Evolutionary conservation across 2,888 invertebrate genomes (phyloP).

Genomic region (Antitype chi): DNA sequence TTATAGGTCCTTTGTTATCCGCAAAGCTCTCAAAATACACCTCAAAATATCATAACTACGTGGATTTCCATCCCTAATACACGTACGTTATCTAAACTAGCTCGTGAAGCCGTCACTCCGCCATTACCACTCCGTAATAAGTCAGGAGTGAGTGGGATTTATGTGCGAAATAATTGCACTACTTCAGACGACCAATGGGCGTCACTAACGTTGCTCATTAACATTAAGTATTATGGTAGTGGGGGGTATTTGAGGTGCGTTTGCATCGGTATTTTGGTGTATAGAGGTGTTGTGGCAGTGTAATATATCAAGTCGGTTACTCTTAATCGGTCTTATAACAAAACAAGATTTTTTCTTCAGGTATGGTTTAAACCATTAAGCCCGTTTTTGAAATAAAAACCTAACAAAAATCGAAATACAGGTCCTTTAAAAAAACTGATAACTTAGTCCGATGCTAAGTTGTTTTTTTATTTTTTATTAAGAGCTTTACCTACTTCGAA

Average conservation of each 20-base stretch:
- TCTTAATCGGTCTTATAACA: too few species aligned
- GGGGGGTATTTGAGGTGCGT: constrained; percentile 7
- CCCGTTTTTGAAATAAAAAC: too few species aligned
- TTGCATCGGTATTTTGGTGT: not conserved
- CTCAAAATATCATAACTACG: not conserved
- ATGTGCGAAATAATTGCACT: constrained; percentile 61
- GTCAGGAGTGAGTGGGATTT: constrained; percentile 62
- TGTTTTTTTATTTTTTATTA: too few species aligned
- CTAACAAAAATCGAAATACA: too few species aligned
- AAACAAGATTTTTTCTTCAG: too few species aligned
- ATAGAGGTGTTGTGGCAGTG: not conserved
- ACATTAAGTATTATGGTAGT: constrained; percentile 41
- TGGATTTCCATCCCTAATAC: not conserved
- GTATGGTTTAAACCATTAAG: too few species aligned
- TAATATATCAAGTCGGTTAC: not conserved
- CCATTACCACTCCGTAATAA: constrained; percentile 39
- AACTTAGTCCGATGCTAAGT: too few species aligned
- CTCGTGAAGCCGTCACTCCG: constrained; percentile 31
- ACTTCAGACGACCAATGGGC: constrained; percentile 57
- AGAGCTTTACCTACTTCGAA: too few species aligned
- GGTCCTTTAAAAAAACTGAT: too few species aligned
- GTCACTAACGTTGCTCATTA: constrained; percentile 56
- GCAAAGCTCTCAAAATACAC: not conserved
- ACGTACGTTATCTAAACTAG: constrained; percentile 36
- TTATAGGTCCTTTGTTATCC: not conserved